Evolutionary conservation across 2,113 vertebrate genomes (phyloP).

Genomic region (Podiceps cristatus): DNA sequence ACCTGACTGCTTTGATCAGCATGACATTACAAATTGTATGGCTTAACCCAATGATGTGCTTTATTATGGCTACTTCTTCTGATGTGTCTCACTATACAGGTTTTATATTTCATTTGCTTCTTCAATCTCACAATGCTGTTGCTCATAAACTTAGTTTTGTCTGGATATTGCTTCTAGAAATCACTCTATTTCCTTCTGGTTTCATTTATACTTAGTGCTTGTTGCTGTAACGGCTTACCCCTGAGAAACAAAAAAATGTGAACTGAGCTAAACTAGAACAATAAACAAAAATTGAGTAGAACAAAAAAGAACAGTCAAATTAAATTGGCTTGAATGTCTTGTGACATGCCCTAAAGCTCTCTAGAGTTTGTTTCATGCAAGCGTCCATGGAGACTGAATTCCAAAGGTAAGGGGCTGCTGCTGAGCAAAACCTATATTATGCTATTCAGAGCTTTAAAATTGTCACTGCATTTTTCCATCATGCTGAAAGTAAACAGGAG

Average conservation of each 20-base stretch:
- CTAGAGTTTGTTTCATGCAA: not conserved
- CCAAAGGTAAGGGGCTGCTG: not conserved
- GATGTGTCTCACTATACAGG: not conserved
- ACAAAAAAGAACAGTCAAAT: not conserved
- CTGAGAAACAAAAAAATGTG: not conserved
- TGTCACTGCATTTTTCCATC: not conserved
- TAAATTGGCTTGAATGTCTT: not conserved
- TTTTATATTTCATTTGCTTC: conserved; percentile 2
- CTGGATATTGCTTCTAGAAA: not conserved
- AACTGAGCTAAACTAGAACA: not conserved
- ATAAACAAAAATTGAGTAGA: not conserved
- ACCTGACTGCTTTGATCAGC: not conserved
- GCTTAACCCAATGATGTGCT: not conserved
- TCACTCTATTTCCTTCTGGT: conserved; percentile 19
- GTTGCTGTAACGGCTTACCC: not conserved
- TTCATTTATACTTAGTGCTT: not conserved
- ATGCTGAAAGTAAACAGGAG: not conserved
- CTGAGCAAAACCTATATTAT: not conserved
- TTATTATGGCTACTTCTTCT: not conserved
- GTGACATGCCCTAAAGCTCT: not conserved
- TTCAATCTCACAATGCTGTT: not conserved
- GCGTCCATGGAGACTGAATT: not conserved
- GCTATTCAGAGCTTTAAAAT: not conserved
- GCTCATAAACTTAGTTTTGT: not conserved
- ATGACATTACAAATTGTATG: not conserved